phyloP scores from a whole-genome alignment of 2,888 invertebrate species.

The Bugula neritina region DNA sequence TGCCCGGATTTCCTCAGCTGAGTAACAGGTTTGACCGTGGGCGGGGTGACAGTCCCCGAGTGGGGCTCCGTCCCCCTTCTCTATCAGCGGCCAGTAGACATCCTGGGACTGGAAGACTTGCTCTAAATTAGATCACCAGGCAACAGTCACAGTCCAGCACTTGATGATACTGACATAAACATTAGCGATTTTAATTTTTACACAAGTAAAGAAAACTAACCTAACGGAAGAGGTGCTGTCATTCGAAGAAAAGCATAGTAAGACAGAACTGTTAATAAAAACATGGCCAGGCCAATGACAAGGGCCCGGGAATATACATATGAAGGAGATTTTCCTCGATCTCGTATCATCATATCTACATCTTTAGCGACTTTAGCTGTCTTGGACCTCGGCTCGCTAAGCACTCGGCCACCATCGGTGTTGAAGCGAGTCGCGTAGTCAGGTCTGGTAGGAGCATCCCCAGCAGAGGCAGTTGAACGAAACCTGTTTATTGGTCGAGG shows the following conservation, averaged over 20 bases:
- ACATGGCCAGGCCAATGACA: neutral
- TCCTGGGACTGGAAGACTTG: neutral
- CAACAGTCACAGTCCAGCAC: no score
- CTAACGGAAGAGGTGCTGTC: neutral
- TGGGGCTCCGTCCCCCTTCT: neutral
- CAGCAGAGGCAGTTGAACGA: neutral
- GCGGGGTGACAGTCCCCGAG: neutral
- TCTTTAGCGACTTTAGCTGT: conserved; percentile 1
- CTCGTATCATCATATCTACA: neutral
- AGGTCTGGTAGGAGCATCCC: neutral
- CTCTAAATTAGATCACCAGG: no score
- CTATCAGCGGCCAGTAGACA: neutral
- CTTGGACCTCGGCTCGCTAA: neutral
- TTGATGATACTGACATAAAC: no score
- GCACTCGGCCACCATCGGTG: neutral
- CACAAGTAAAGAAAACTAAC: no score
- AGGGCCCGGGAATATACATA: neutral
- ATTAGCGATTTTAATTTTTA: no score
- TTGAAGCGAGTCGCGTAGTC: neutral
- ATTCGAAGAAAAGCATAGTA: neutral
- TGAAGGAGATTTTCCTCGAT: neutral
- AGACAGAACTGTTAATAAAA: neutral
- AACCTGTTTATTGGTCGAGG: neutral
- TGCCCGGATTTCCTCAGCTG: neutral
- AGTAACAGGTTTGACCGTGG: neutral